phyloP scores from a whole-genome alignment of 2,113 vertebrate genomes.

The Oreochromis tanganicae region DNA sequence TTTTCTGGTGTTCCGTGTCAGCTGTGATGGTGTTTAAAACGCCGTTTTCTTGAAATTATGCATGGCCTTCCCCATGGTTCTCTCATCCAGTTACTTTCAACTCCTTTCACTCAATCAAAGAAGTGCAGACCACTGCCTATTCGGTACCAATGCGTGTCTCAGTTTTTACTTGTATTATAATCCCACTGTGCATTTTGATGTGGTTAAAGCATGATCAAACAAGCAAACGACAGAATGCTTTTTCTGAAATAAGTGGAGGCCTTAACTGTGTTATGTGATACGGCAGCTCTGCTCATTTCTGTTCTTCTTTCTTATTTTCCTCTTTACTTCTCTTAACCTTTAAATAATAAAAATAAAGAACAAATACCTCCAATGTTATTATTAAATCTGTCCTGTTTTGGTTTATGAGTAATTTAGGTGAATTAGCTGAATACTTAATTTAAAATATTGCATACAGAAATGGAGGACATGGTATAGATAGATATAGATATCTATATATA shows the following conservation, averaged over 20 bases:
- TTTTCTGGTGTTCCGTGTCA: neutral
- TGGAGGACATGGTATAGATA: accelerated
- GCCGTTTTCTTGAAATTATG: accelerated
- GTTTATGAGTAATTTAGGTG: accelerated
- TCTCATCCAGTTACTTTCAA: neutral
- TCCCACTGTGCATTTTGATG: neutral
- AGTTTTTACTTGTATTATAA: neutral
- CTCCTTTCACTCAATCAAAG: neutral
- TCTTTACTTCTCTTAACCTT: accelerated
- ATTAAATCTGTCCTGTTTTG: accelerated
- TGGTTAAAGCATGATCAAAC: neutral
- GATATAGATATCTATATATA: too few relatives aligned
- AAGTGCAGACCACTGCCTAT: neutral
- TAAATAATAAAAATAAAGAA: neutral
- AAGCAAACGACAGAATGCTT: neutral
- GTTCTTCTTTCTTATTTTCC: neutral
- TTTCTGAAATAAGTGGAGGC: neutral
- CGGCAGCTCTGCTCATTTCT: neutral
- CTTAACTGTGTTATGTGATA: neutral
- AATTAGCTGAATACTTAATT: neutral
- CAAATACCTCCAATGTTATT: accelerated
- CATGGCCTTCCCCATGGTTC: neutral
- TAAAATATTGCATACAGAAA: neutral
- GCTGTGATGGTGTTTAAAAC: neutral
- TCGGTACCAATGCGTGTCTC: neutral